These are phyloP conservation scores for Dasyurus viverrinus DNA, from an alignment of 2,113 vertebrate genomes.

Conservation along the genomic window DNA sequence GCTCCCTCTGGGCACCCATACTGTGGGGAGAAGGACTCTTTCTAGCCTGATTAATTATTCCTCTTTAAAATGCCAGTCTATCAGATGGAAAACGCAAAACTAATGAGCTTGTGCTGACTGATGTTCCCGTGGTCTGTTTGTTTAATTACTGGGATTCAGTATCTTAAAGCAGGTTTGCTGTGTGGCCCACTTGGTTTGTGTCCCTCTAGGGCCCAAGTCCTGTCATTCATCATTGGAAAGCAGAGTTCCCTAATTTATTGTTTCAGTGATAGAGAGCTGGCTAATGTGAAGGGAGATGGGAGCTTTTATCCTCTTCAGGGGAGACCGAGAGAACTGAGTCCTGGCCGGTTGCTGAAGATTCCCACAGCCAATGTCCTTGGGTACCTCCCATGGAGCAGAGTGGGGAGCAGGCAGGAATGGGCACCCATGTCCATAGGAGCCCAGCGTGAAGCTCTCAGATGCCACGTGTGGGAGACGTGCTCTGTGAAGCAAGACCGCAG, in stretches of 20 bases:
- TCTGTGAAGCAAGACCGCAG: neutral
- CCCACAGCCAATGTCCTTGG: constrained; percentile 32
- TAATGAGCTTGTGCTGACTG: neutral
- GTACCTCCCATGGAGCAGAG: neutral
- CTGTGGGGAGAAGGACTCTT: neutral
- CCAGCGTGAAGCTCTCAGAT: constrained; percentile 23
- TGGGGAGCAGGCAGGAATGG: neutral
- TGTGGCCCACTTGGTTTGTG: constrained; percentile 15
- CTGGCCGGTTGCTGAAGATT: neutral
- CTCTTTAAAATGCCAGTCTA: constrained; percentile 30
- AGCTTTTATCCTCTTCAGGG: neutral
- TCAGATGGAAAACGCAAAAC: neutral
- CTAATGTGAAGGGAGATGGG: neutral
- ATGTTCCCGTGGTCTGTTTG: constrained; percentile 1
- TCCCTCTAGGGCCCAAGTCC: neutral
- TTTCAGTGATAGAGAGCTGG: neutral
- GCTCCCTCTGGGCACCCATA: neutral
- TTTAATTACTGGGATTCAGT: constrained; percentile 30
- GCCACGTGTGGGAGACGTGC: neutral
- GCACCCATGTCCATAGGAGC: neutral
- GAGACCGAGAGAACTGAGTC: neutral
- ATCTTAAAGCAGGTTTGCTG: neutral
- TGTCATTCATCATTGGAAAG: constrained; percentile 23
- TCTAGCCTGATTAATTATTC: constrained; percentile 8
- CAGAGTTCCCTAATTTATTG: neutral